Base-by-base conservation (phyloP, 2,113 vertebrate species). In the Aphelocoma coerulescens region DNA sequence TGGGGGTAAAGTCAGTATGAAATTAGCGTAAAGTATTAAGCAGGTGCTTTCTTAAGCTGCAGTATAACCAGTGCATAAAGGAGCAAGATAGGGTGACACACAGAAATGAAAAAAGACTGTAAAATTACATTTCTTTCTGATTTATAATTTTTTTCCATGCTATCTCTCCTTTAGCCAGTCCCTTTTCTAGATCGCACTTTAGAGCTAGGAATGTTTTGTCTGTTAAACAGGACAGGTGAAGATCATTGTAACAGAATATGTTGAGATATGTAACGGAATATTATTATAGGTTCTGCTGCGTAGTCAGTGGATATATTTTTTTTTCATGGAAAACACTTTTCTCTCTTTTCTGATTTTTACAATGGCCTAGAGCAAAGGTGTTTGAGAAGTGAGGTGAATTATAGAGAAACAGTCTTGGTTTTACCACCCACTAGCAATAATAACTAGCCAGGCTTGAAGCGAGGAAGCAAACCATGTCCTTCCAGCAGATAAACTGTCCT, bases 11-110 rank as follows among this genome's bases (percentile, higher is more conserved):
- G 71, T 66, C 89, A 79, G 88, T 73, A 61, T 68, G 78, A 97
- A 97, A 95, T 95, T 93, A 96, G 27, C 73, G 59, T 63, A 27
- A 93, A 93, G 69, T 86, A 62, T 96, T 93, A 92, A 96, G 88
- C 39, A 94, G 69, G 54, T 92, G 32, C 5, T 55, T 93, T 93
- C 86, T 97, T 86, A 91, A 89, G 54, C 23, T 82, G 51, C 48
- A 74, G 65, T 41, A 46, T 79, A 65, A 51, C 71, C 10, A 13
- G 37, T 73, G 33, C 24, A 55, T 27, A 74, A 65, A 72, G 67
- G 43, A 93, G 41, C 30, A 82, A 81, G 66, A 72, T n/a, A 65
- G 6, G 12, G 23, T 93, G 75, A 68, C 72, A 84, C 75, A 77
- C 35, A 94, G 73, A 93, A 93, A 88, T 74, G 8, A 93, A 67